Conservation (phyloP, 2,113 vertebrate genomes). For the Nesoenas mayeri region DNA sequence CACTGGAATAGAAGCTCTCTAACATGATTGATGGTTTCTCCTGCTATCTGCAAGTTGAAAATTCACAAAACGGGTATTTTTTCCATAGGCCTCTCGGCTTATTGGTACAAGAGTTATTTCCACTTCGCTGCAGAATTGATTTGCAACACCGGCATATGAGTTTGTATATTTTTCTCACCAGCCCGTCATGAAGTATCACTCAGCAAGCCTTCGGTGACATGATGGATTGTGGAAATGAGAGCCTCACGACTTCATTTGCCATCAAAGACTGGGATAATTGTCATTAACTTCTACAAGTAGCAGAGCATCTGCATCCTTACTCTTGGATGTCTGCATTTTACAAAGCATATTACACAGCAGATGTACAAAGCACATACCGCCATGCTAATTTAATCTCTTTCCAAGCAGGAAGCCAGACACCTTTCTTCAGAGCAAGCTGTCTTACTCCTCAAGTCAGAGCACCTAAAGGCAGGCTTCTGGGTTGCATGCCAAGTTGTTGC, state of each 20-base stretch:
- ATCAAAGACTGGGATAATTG: constrained; percentile 68
- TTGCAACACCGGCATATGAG: constrained; percentile 83
- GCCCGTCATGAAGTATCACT: constrained; percentile 70
- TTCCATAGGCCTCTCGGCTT: constrained; percentile 72
- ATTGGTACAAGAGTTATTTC: constrained; percentile 81
- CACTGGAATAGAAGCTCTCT: constrained; percentile 80
- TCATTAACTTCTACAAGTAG: constrained; percentile 67
- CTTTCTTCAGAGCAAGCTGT: constrained; percentile 10
- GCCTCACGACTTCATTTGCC: constrained; percentile 38
- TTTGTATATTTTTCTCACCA: constrained; percentile 91
- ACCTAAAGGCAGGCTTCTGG: neutral
- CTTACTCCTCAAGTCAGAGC: neutral
- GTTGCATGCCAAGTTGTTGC: neutral
- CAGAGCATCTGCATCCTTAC: constrained; percentile 51
- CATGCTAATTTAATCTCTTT: constrained; percentile 4
- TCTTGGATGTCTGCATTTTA: constrained; percentile 49
- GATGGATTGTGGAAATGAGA: constrained; percentile 71
- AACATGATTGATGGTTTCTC: constrained; percentile 90
- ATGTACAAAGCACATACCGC: neutral
- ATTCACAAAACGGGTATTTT: constrained; percentile 76
- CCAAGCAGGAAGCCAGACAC: neutral
- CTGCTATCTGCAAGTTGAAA: constrained; percentile 88
- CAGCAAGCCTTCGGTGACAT: constrained; percentile 47
- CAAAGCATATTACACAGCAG: constrained; percentile 40
- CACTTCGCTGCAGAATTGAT: constrained; percentile 86